Percentiles rank a stretch among this genome's conserved stretches.
Evolutionary conservation across 1,140 invertebrate genomes (phyloP).

Genomic region (Musca domestica): DNA sequence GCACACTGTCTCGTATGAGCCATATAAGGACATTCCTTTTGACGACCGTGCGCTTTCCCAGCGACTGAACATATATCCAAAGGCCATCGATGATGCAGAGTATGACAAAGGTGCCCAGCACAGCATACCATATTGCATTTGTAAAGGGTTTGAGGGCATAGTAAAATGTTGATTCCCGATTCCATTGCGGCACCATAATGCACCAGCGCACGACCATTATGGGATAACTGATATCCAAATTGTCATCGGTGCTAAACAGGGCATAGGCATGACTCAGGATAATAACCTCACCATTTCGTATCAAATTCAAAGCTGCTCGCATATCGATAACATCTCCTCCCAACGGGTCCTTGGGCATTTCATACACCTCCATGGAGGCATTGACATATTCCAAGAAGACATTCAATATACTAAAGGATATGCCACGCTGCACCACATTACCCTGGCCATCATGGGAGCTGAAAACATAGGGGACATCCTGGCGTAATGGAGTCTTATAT

Average conservation of each 20-base stretch:
- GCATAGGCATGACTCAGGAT: constrained; percentile 45
- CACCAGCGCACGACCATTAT: constrained; percentile 39
- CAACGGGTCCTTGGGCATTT: constrained; percentile 32
- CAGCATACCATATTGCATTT: constrained; percentile 33
- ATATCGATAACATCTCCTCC: constrained; percentile 42
- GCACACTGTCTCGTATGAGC: not conserved
- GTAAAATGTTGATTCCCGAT: constrained; percentile 40
- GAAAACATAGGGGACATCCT: constrained; percentile 45
- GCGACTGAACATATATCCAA: no score
- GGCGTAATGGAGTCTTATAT: constrained; percentile 40
- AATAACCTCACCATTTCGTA: constrained; percentile 33
- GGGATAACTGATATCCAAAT: constrained; percentile 40
- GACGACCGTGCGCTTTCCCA: not conserved
- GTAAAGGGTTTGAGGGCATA: constrained; percentile 39
- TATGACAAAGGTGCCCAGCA: constrained; percentile 31
- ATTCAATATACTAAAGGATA: constrained; percentile 38
- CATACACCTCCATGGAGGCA: constrained; percentile 31
- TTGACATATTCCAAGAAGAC: constrained; percentile 39
- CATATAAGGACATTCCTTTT: no score
- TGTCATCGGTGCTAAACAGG: constrained; percentile 36
- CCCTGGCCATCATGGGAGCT: constrained; percentile 26
- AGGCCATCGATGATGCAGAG: not conserved
- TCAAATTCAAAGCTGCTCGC: constrained; percentile 36
- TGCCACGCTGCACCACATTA: constrained; percentile 28
- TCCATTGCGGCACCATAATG: constrained; percentile 42